Percentiles rank a stretch among this genome's conserved stretches.
phyloP scores from a whole-genome alignment of 2,797 vertebrate species.

The Myotis findleyi region DNA sequence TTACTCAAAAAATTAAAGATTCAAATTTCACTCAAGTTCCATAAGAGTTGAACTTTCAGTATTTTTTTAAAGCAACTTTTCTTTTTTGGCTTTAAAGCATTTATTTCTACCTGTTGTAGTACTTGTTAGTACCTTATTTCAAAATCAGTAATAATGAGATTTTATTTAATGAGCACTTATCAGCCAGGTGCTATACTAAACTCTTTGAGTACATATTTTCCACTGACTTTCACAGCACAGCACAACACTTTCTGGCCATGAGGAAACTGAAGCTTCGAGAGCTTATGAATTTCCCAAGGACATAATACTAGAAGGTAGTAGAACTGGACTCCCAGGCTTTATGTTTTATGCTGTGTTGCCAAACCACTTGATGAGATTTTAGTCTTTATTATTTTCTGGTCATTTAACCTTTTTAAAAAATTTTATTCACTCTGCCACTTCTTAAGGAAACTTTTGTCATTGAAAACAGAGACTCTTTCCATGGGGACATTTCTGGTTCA shows the following conservation, averaged over 20 bases:
- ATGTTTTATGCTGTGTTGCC: background rate
- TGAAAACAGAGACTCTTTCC: background rate
- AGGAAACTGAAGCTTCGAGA: background rate
- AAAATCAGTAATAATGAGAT: background rate
- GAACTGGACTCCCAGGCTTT: background rate
- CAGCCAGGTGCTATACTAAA: background rate
- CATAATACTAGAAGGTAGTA: background rate
- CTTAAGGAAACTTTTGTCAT: background rate
- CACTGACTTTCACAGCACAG: background rate
- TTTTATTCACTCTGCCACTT: background rate
- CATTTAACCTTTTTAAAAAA: background rate
- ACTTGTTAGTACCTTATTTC: conserved; percentile 45
- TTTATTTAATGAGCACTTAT: background rate
- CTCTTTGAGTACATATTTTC: background rate
- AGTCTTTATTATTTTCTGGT: background rate
- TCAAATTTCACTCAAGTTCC: background rate
- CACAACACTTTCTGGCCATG: background rate
- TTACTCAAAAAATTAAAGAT: conserved; percentile 57
- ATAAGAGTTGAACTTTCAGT: background rate
- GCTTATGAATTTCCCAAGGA: background rate
- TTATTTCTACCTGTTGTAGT: background rate
- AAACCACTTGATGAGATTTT: background rate
- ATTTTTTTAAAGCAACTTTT: conserved; percentile 4
- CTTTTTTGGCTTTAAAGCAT: background rate
- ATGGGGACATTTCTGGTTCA: background rate